Base-by-base conservation (phyloP, 2,888 invertebrate species). In the Tuta absoluta region DNA sequence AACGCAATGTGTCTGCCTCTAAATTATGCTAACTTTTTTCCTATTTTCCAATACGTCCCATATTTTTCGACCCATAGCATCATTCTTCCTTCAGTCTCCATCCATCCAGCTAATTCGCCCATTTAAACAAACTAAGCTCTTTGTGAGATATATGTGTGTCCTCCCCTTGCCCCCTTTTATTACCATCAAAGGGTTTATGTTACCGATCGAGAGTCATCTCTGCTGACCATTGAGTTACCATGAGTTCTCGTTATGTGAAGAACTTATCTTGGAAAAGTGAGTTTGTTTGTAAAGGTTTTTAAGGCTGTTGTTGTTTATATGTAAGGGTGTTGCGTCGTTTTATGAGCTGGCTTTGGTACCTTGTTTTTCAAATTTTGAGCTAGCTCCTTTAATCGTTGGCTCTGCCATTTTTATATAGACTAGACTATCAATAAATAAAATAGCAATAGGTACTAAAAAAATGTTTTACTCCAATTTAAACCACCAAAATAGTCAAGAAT, bases 121-220 rank as follows among this genome's bases (percentile, higher is more conserved):
- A 67, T 68, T 68, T 64, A 67, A 69, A 68, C 69, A 65, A 64
- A 68, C 66, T 68, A 67, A 67, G 65, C 66, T 66, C 45, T 62
- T 23, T 38, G 56, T 3, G n/a, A 56, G 33, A 33, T 56, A 33
- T 56, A 28, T 56, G 33, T 11, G 8, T 56, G n/a, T 17, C 56
- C 56, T 33, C 24, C 56, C 17, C 33, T 21, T 51, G 51, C 19
- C 59, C 63, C 66, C 65, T 62, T 66, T 67, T 62, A 67, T 66
- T 65, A 53, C 65, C 49, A 66, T 65, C 62, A 65, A 65, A 67
- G 66, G 66, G 66, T 63, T 66, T 38, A 7, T 28, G 21, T 64
- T 63, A 60, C 64, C 68, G 41, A 66, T 68, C 65, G 62, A 57
- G 56, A 64, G 62, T 66, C 65, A 65, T 65, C 66, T 68, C 59